Evolutionary conservation across 2,888 invertebrate genomes (phyloP).

Genomic region (Clepsis dumicolana): DNA sequence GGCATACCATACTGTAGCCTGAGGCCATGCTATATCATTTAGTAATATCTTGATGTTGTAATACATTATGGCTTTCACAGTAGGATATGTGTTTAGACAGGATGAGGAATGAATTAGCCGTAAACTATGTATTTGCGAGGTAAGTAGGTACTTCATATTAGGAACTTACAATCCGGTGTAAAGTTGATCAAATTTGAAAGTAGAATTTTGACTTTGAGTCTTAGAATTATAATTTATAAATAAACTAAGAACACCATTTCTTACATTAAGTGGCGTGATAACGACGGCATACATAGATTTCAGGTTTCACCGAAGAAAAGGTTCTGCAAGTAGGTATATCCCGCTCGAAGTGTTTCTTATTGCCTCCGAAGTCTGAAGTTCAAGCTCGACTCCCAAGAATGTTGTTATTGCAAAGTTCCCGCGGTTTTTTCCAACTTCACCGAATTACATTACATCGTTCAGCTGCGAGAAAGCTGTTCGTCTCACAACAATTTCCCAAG

Average conservation of each 20-base stretch:
- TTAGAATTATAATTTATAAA: too few species aligned
- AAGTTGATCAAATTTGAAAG: too few species aligned
- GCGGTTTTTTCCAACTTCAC: conserved; percentile 38
- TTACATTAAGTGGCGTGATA: neutral
- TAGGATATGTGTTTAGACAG: neutral
- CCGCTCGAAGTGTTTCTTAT: conserved; percentile 19
- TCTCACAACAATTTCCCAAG: conserved; percentile 27
- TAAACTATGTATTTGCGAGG: neutral
- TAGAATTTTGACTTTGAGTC: too few species aligned
- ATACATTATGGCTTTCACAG: neutral
- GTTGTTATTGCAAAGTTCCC: conserved; percentile 39
- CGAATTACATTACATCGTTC: conserved; percentile 37
- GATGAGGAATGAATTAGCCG: neutral
- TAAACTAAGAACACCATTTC: too few species aligned
- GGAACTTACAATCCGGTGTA: too few species aligned
- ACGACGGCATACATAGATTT: neutral
- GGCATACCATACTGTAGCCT: conserved; percentile 9
- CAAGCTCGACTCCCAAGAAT: conserved; percentile 19
- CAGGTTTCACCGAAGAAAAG: conserved; percentile 6
- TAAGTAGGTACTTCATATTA: too few species aligned
- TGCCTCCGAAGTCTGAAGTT: conserved; percentile 16
- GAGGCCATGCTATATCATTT: conserved; percentile 7
- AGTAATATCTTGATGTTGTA: conserved; percentile 15
- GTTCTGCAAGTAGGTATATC: neutral
- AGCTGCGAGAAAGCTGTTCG: conserved; percentile 20